Conservation (phyloP, 2,797 vertebrate species). For the Tokudaia tokunoshimensis region DNA sequence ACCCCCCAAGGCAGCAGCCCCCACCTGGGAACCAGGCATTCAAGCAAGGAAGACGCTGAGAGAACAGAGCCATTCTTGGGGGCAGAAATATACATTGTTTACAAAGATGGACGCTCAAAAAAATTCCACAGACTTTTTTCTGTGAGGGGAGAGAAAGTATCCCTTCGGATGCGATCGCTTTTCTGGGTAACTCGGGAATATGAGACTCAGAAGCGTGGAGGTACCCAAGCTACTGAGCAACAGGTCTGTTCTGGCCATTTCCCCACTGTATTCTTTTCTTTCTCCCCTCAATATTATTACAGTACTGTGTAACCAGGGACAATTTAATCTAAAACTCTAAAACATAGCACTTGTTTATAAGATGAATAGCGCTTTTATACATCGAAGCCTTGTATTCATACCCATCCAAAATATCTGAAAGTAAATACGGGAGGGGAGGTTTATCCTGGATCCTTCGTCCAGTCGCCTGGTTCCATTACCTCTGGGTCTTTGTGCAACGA, state of each 20-base stretch:
- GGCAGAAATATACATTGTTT: not conserved
- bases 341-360: not conserved
- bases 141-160: not conserved
- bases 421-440: not conserved
- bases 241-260: not conserved
- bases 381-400: not conserved
- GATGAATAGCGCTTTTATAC: not conserved
- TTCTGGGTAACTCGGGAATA: not conserved
- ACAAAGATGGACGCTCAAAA: too few relatives aligned
- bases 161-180: not conserved
- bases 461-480: constrained; percentile 77
- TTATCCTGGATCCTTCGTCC: not conserved
- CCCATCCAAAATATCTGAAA: not conserved
- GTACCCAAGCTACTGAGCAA: not conserved
- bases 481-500: not conserved
- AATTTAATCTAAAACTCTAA: not conserved
- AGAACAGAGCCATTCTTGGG: too few relatives aligned
- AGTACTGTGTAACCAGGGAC: not conserved
- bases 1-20: not conserved
- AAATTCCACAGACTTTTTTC: not conserved
- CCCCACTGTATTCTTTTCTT: not conserved
- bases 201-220: not conserved
- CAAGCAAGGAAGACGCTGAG: not conserved
- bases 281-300: not conserved
- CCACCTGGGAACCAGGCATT: not conserved